Evolutionary conservation across 2,113 vertebrate species (phyloP).

Genomic region (Rhabdomys dilectus): DNA sequence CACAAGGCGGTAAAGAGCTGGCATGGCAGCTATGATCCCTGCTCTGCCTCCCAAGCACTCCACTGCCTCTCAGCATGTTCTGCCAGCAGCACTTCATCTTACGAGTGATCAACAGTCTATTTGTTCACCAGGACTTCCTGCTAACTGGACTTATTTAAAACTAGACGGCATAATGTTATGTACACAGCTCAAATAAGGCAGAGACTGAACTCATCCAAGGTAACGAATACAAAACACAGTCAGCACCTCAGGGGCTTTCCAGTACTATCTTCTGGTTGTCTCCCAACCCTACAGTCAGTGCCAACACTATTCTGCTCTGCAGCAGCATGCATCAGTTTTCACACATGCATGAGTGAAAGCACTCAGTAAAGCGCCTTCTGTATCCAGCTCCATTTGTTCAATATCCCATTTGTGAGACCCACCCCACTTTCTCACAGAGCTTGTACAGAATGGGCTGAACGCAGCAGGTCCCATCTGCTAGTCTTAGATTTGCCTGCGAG

Average conservation of each 20-base stretch:
- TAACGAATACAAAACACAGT: neutral
- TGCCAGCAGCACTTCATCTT: neutral
- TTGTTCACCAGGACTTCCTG: slow-evolving; percentile 5
- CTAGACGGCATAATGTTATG: neutral
- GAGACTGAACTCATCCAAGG: neutral
- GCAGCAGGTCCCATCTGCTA: neutral
- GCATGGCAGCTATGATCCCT: neutral
- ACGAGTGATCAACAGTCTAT: neutral
- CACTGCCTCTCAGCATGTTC: neutral
- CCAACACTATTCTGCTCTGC: neutral
- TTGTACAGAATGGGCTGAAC: neutral
- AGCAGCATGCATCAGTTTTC: neutral
- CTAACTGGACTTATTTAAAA: neutral
- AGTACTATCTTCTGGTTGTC: neutral
- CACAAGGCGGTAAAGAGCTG: neutral
- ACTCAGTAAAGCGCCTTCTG: neutral
- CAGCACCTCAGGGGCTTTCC: neutral
- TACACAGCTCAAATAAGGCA: slow-evolving; percentile 34
- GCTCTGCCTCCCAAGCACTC: neutral
- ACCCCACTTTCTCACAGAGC: neutral
- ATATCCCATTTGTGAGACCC: neutral
- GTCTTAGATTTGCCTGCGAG: neutral
- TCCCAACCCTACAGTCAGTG: neutral
- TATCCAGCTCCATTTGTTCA: neutral
- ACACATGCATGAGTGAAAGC: neutral